Percentiles rank a stretch among this genome's conserved stretches.
Conservation (phyloP, 1,140 invertebrate species). For the Eciton burchellii region DNA sequence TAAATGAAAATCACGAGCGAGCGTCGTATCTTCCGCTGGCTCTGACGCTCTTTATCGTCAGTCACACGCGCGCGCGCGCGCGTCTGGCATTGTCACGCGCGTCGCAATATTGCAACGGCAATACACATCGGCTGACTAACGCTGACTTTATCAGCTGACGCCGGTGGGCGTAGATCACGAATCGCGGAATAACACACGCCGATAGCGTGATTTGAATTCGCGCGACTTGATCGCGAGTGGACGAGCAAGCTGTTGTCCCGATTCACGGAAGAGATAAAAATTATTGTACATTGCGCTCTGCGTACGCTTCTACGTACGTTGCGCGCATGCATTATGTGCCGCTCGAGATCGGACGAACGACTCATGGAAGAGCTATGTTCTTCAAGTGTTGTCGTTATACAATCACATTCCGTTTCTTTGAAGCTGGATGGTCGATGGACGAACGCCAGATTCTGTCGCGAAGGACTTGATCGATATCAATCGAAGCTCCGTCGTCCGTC, state of each 20-base stretch:
- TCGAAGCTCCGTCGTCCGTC: background rate
- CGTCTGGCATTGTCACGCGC: background rate
- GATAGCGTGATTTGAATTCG: conserved; percentile 22
- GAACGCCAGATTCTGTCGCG: background rate
- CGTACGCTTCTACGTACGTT: background rate
- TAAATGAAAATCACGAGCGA: conserved; percentile 54
- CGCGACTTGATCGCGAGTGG: background rate
- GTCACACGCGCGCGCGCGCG: background rate
- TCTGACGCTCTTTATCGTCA: conserved; percentile 29
- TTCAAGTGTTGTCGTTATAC: background rate
- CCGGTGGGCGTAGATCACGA: conserved; percentile 64
- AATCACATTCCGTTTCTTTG: background rate
- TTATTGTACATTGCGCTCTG: background rate
- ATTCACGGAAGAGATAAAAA: conserved; percentile 9
- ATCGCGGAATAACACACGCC: background rate
- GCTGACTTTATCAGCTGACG: conserved; percentile 34
- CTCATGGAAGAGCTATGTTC: background rate
- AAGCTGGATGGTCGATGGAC: no score
- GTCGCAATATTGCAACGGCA: conserved; percentile 26
- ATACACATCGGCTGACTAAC: conserved; percentile 14
- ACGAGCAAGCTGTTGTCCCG: background rate
- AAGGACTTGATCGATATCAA: background rate
- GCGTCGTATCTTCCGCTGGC: background rate
- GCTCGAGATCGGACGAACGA: no score
- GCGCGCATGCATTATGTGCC: background rate